Base-by-base conservation (phyloP, 2,888 invertebrate species). In the Pinctada fucata region DNA sequence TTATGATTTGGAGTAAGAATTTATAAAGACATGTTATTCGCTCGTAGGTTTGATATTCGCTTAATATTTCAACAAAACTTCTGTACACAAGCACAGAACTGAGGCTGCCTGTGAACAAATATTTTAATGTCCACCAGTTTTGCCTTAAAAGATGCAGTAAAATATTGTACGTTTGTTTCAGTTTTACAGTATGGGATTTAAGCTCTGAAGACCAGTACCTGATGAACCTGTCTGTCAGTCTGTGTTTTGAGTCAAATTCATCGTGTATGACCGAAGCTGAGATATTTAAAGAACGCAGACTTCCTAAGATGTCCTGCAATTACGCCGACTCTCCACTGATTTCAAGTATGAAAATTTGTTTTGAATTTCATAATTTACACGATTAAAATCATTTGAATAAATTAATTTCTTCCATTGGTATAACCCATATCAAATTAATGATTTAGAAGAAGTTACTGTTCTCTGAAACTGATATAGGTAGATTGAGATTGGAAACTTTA, bases 101-200 rank as follows among this genome's bases (percentile, higher is more conserved):
- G 31, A 31, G 31, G 31, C 31, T 31, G 31, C 31, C 31, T 31
- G 31, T 31, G 31, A 31, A 31, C 31, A 31, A 31, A 31, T 31
- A 31, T 31, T 31, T 31, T 31, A 31, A 31, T 31, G 31, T 31
- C 31, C 31, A 31, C 31, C 31, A 31, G 31, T 31, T 31, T 31
- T 31, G 31, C 31, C 31, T 31, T 31, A 31, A 31, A 31, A 31
- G 31, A 31, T 31, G 31, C 31, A 1, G 31, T 31, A 31, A 31
- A 31, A 31, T 31, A 31, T 31, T 31, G 31, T 31, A 31, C 31
- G 31, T 31, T 31, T 31, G 31, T 77, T 78, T 47, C 75, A 82
- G 85, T 31, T 79, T 80, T 51, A 71, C 52, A 3, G 68, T 84
- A 3, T 75, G 80, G 74, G 82, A 85, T 51, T 49, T 85, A n/a